phyloP scores from a whole-genome alignment of 1,140 invertebrate species.

The Argopecten irradians region DNA sequence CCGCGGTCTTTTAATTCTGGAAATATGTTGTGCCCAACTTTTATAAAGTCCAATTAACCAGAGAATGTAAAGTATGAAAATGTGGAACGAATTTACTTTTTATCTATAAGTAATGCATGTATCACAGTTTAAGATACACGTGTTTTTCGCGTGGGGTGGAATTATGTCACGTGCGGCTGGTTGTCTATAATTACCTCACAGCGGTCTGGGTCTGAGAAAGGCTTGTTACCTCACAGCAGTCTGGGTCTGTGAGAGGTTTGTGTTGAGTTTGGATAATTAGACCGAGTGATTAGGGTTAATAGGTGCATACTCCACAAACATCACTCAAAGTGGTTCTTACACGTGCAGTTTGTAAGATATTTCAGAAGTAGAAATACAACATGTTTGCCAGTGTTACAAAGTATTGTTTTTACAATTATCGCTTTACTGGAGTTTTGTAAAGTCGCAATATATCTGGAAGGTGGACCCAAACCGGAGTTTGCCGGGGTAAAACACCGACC shows the following conservation, averaged over 20 bases:
- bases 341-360: not conserved
- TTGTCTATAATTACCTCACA: not conserved
- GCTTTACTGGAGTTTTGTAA: no score
- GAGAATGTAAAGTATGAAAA: slow-evolving; percentile 22
- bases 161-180: not conserved
- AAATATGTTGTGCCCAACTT: not conserved
- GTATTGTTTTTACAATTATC: no score
- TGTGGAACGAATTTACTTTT: not conserved
- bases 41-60: not conserved
- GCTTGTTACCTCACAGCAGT: slow-evolving; percentile 20
- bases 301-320: not conserved
- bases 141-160: not conserved
- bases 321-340: not conserved
- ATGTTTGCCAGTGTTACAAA: no score
- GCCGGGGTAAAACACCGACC: no score
- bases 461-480: no score
- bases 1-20: not conserved
- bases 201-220: not conserved
- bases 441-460: no score
- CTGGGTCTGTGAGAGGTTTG: not conserved
- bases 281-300: not conserved
- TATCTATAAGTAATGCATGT: not conserved
- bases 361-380: no score
- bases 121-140: not conserved
- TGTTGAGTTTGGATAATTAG: not conserved